Evolutionary conservation across 2,888 invertebrate species (phyloP).

Genomic region (Slavum lentiscoides): DNA sequence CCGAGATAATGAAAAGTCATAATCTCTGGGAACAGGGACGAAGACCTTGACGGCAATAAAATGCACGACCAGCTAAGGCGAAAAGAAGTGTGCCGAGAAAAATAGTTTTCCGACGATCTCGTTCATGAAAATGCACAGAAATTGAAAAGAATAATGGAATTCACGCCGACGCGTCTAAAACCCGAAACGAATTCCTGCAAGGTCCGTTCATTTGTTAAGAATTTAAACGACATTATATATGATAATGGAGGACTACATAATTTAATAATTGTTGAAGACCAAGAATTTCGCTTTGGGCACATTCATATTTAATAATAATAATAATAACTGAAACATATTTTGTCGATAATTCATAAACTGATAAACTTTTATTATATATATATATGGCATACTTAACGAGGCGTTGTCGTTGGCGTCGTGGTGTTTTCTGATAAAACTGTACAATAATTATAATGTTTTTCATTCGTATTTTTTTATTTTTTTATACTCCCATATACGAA

Average conservation of each 20-base stretch:
- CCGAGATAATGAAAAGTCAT: conserved; percentile 37
- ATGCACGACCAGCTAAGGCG: not conserved
- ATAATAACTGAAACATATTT: not conserved
- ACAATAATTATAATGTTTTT: no score
- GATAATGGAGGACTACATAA: conserved; percentile 8
- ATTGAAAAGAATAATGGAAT: conserved; percentile 52
- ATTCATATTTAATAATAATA: not conserved
- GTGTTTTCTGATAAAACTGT: no score
- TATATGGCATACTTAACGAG: no score
- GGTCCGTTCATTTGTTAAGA: conserved; percentile 40
- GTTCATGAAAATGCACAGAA: conserved; percentile 45
- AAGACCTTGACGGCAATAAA: conserved; percentile 22
- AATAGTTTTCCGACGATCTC: conserved; percentile 39
- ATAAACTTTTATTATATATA: no score
- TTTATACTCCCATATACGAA: no score
- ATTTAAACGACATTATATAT: conserved; percentile 45
- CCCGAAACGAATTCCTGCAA: conserved; percentile 42
- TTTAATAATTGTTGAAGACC: conserved; percentile 36
- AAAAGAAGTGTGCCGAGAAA: conserved; percentile 13
- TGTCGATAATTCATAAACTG: not conserved
- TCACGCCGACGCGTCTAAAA: conserved; percentile 13
- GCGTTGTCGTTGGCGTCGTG: no score
- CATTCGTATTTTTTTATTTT: no score
- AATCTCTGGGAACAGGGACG: not conserved
- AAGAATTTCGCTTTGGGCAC: conserved; percentile 19